Evolutionary conservation across 1,140 invertebrate genomes (phyloP), one percentile per base, ranked within the genome.

Genomic region (Bursaphelenchus mucronatus): DNA sequence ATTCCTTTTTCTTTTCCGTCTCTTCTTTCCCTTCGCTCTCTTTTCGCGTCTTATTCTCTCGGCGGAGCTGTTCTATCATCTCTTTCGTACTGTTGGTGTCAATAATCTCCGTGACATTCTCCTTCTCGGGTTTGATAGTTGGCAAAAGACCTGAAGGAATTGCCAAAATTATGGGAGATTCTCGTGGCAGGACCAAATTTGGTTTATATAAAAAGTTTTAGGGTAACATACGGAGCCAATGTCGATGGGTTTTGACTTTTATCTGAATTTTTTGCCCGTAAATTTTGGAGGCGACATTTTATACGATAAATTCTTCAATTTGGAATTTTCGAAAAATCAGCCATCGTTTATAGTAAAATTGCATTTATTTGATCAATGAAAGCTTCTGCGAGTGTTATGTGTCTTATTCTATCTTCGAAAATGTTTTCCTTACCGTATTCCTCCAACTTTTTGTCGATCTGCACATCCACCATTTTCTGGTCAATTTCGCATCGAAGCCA

Each of bases 371-470:
- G 30, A 30, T 30, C 30, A 30, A 30, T 30, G 5, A 30, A 30
- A 3, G 30, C 5, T 30, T 30, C 30, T 30, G 5, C 30, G 1
- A 30, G 1, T 5, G 30, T 30, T 30, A 30, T 30, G 5, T 30
- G 30, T 30, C 5, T 5, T 30, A 30, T 30, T 30, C 5, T 30
- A 3, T 30, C 1, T 30, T 5, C 5, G 30, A 30, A 30, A 30
- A 30, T 30, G 30, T 30, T 30, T 30, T 30, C n/a, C 8, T 51
- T 57, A 57, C 55, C 55, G 11, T 57, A 57, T 57, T 57, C 39
- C 19, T 57, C 44, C 39, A 57, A 43, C n/a, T 41, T 57, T 15
- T 19, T 30, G 21, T 45, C 44, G 46, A 57, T 57, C 46, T 19
- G 40, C n/a, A 57, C 55, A 15, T 40, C 44, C 11, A 57, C 11